phyloP scores from a whole-genome alignment of 2,888 invertebrate genomes.

The Notodonta ziczac region DNA sequence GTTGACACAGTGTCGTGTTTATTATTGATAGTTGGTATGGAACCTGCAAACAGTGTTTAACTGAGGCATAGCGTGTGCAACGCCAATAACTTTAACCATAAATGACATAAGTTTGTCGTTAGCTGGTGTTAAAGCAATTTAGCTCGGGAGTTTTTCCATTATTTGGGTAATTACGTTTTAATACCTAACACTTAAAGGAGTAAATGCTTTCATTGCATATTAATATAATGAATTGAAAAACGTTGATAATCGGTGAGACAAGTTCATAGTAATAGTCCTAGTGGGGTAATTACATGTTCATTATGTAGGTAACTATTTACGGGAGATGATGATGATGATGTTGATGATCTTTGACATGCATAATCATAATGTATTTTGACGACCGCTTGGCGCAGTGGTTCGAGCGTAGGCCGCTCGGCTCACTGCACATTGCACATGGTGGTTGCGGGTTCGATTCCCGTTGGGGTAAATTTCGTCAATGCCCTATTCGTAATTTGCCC shows the following conservation, averaged over 20 bases:
- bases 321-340: too few relatives aligned
- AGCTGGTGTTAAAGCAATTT: slow-evolving; percentile 1
- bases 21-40: not conserved
- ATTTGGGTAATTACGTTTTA: not conserved
- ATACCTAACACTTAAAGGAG: not conserved
- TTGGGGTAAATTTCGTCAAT: too few relatives aligned
- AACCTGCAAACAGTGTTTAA: not conserved
- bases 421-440: too few relatives aligned
- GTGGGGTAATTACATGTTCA: not conserved
- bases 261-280: not conserved
- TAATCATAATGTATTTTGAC: too few relatives aligned
- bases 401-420: too few relatives aligned
- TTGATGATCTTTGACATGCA: too few relatives aligned
- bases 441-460: too few relatives aligned
- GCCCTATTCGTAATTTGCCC: too few relatives aligned
- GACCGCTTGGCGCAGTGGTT: too few relatives aligned
- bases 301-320: too few relatives aligned
- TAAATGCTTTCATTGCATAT: not conserved
- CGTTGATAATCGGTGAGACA: not conserved
- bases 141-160: not conserved
- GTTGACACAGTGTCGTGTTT: not conserved
- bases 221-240: slow-evolving; percentile 2
- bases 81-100: not conserved
- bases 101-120: not conserved
- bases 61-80: slow-evolving; percentile 1